Conservation (phyloP, 2,797 vertebrate genomes). For the Rhinoraja longicauda region DNA sequence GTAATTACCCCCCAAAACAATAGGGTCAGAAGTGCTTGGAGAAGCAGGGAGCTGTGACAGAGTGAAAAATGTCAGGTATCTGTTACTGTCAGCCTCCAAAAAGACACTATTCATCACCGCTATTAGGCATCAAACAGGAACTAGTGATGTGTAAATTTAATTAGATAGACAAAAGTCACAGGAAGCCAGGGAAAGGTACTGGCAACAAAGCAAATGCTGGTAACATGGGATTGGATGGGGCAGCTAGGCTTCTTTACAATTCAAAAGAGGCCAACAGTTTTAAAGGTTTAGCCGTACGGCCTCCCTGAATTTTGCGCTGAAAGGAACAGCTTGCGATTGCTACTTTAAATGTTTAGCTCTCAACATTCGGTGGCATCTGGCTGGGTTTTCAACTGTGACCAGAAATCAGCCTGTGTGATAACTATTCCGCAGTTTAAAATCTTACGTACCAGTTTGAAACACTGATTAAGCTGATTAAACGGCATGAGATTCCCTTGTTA, state of each 20-base stretch:
- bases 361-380: not conserved
- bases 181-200: constrained; percentile 25
- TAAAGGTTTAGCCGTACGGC: not conserved
- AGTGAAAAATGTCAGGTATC: constrained; percentile 39
- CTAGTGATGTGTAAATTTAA: constrained; percentile 39
- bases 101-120: constrained; percentile 36
- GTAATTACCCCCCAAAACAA: constrained; percentile 39
- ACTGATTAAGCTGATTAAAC: not conserved
- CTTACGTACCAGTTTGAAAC: not conserved
- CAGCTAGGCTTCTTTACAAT: not conserved
- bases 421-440: not conserved
- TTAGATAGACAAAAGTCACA: constrained; percentile 38
- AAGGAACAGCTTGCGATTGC: not conserved
- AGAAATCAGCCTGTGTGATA: too few species aligned
- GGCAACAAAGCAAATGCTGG: constrained; percentile 27
- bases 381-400: not conserved
- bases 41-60: constrained; percentile 39
- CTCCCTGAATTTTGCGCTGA: not conserved
- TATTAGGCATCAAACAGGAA: constrained; percentile 39
- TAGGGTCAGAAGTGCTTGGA: constrained; percentile 36
- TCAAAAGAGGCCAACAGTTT: constrained; percentile 14
- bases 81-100: constrained; percentile 37
- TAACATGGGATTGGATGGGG: not conserved
- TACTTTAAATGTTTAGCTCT: not conserved
- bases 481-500: not conserved